These are phyloP conservation scores for Exaiptasia diaphana DNA, from an alignment of 64 coral and sea anemone genomes.

Conservation along the genomic window DNA sequence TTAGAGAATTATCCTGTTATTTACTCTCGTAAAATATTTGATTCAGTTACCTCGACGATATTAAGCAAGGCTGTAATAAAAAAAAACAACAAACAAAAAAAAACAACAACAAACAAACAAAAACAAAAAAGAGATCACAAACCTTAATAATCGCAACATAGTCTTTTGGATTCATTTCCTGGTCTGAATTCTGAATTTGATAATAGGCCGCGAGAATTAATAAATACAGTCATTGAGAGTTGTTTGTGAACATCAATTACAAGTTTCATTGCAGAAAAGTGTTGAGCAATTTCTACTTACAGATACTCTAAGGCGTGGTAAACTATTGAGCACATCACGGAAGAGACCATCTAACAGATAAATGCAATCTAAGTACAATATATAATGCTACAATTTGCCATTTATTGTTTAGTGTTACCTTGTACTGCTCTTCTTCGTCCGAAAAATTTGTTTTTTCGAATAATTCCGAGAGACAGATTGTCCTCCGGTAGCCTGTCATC, in stretches of 20 bases:
- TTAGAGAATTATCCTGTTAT: neutral
- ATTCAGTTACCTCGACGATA: neutral
- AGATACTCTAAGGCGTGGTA: neutral
- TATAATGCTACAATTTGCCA: no score
- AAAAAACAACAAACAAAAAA: neutral
- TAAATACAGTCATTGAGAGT: neutral
- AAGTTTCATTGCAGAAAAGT: neutral
- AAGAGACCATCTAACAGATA: no score
- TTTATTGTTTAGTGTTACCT: neutral
- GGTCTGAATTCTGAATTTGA: conserved; percentile 22
- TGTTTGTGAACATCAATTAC: neutral
- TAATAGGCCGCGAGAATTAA: neutral
- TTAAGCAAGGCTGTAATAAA: neutral
- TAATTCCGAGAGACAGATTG: conserved; percentile 52
- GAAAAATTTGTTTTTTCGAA: conserved; percentile 32
- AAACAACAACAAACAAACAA: neutral
- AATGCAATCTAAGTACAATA: no score
- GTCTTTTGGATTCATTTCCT: conserved; percentile 55
- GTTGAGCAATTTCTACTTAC: neutral
- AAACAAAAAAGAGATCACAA: neutral
- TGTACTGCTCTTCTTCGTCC: conserved; percentile 62
- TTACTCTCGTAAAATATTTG: neutral
- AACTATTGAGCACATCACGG: no score
- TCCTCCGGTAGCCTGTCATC: conserved; percentile 64
- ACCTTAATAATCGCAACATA: conserved; percentile 91